Base-by-base conservation (phyloP, 2,113 vertebrate species). In the Strix aluco region DNA sequence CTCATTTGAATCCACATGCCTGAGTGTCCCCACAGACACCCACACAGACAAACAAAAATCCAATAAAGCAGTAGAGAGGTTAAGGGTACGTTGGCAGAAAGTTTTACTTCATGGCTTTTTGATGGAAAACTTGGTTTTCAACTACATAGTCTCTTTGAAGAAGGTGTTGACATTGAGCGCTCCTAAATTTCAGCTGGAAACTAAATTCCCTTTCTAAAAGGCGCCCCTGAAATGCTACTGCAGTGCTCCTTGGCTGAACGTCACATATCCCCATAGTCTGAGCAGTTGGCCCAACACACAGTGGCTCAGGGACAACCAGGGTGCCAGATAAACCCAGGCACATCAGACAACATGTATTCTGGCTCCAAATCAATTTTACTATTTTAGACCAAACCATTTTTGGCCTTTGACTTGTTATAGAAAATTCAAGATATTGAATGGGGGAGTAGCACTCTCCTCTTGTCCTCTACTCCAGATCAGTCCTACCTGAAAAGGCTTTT, bases 1-100 rank as follows among this genome's bases (percentile, higher is more conserved):
- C 81, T 96, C 93, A 93, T 94, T 95, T 94, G 95, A 96, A 94
- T 92, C 88, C 92, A 81, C 94, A 86, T 90, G 93, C 71, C 63
- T 51, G 5, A 88, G 92, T 78, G 82, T 96, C 88, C 95, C 90
- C 86, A 86, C 92, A 96, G 96, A 96, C 84, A 96, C 93, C 78
- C 84, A 51, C 79, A 66, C 75, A 77, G 84, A 93, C 81, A 96
- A 96, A 96, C 92, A 95, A 83, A 96, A 88, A 38, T 71, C 66
- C 79, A 80, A 4, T 62, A 91, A 95, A 90, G 78, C 34, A 77
- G 55, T 1, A 29, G 44, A 90, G 46, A 93, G 81, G 92, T 96
- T 95, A 94, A 89, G 72, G 92, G 83, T 10, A 89, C 5, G 8
- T 32, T 86, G 80, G 61, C 73, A 92, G 67, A 86, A 94, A 88